Evolutionary conservation across 2,888 invertebrate genomes (phyloP), one percentile per base, ranked within the genome.

Genomic region (Stomorhina lunata): DNA sequence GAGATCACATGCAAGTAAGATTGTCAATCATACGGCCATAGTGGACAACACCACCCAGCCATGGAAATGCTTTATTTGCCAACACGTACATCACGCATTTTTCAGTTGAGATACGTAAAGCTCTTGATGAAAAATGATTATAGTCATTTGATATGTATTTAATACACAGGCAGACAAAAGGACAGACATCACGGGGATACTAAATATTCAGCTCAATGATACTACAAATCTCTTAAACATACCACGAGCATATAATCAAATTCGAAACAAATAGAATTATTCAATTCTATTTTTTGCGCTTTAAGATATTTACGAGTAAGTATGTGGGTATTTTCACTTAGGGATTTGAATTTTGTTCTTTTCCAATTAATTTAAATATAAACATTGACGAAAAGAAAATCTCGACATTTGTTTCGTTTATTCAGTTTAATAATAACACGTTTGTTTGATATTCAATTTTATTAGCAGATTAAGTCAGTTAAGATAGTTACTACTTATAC

Each of bases 31-130:
- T 34, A 45, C 34, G 45, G 53, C 22, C 22, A 3, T 29, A 65
- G 27, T 75, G 40, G 45, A 78, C n/a, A n/a, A n/a, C n/a, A n/a
- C n/a, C n/a, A 29, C 2, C 43, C 27, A 32, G 15, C 15, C 34
- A 43, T 50, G 17, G 27, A 20, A 71, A 34, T n/a, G n/a, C 6
- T 27, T n/a, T 25, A 45, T 65, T 57, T 66, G 50, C n/a, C 65
- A 69, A 57, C 85, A 85, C 84, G 85, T 79, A 82, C 40, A 45
- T 32, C 37, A 43, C 77, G 73, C 82, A 85, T 85, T 78, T 79
- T 80, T 85, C 85, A 84, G 15, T 53, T 65, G 32, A 57, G 80
- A 80, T 81, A 10, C 84, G 69, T 43, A 81, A 80, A 84, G 69
- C 76, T 81, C 79, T 79, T 66, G 68, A 81, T 84, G 84, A 84